Base-by-base conservation (phyloP, 2,113 vertebrate species). In the Miniopterus natalensis region DNA sequence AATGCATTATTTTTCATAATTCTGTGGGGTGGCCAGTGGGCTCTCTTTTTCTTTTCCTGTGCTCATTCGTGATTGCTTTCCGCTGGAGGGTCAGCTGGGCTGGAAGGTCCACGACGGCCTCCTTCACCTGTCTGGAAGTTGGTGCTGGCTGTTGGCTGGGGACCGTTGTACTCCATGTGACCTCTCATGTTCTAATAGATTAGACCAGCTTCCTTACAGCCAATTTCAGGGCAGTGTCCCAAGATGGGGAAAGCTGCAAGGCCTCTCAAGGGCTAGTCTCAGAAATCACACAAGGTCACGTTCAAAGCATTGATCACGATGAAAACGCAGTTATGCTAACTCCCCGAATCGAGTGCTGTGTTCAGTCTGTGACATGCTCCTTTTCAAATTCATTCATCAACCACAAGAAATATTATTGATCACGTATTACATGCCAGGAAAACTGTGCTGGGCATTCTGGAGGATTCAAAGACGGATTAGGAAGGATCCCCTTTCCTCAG, bases 351-450 rank as follows among this genome's bases (percentile, higher is more conserved):
- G 20, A 51, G 17, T 18, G 11, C 53, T 25, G 0, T 84, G 21
- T 63, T 65, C 27, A 21, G 7, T 65, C 53, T 36, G 20, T 53
- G 31, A 59, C 31, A 61, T 45, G 51, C 36, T n/a, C 10, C 21
- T 80, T 92, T 92, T 75, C 68, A 87, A 84, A 14, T 92, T 95
- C 31, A 84, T 31, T 74, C 17, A 85, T 87, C 25, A 81, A 40
- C 45, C 45, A 42, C 66, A 94, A 6, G 63, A 65, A 57, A 31
- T 59, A 68, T 66, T 59, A 55, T 1, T 92, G 42, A 23, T 25
- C 45, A 31, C 2, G 7, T 18, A 21, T 15, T 57, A 1, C 42
- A 31, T 68, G n/a, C 6, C 21, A 65, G n/a, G 21, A 85, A 83
- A 90, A 78, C 12, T 36, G 8, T 63, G 1, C 36, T 88, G 27